Evolutionary conservation across 2,888 invertebrate species (phyloP).

Genomic region (Ypsolopha sequella): DNA sequence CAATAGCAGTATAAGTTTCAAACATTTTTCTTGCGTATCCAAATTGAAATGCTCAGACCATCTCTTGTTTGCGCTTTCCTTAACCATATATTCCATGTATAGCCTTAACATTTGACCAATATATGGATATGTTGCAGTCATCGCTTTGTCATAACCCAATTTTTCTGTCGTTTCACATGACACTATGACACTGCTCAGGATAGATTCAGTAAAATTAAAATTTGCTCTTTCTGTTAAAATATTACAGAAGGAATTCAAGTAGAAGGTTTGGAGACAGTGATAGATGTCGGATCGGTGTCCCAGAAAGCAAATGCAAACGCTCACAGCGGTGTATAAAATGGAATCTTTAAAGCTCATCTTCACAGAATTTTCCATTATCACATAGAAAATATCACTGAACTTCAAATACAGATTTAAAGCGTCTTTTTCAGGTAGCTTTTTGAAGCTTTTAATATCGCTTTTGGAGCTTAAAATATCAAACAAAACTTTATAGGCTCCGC

Average conservation of each 20-base stretch:
- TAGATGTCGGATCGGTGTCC: slow-evolving; percentile 32
- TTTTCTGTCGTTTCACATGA: slow-evolving; percentile 35
- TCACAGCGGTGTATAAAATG: slow-evolving; percentile 19
- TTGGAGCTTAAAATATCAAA: slow-evolving; percentile 28
- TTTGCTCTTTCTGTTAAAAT: slow-evolving; percentile 26
- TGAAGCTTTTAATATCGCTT: slow-evolving; percentile 27
- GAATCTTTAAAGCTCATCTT: slow-evolving; percentile 28
- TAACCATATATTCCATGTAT: slow-evolving; percentile 29
- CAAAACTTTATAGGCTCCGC: slow-evolving; percentile 24
- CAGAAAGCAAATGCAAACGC: slow-evolving; percentile 23
- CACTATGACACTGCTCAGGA: slow-evolving; percentile 26
- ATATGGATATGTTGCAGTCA: slow-evolving; percentile 37
- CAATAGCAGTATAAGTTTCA: slow-evolving; percentile 33
- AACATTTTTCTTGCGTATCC: slow-evolving; percentile 22
- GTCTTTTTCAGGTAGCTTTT: slow-evolving; percentile 25
- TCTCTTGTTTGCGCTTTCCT: slow-evolving; percentile 12
- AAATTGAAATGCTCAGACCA: slow-evolving; percentile 17
- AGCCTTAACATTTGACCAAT: slow-evolving; percentile 40
- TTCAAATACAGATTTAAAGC: slow-evolving; percentile 33
- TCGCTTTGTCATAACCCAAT: slow-evolving; percentile 25
- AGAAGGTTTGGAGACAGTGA: slow-evolving; percentile 43
- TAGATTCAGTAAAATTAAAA: slow-evolving; percentile 19
- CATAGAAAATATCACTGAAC: slow-evolving; percentile 41
- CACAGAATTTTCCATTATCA: slow-evolving; percentile 36
- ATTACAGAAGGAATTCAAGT: slow-evolving; percentile 33